Base-by-base conservation (phyloP, 1,140 invertebrate species). In the Brachionus paranguensis region DNA sequence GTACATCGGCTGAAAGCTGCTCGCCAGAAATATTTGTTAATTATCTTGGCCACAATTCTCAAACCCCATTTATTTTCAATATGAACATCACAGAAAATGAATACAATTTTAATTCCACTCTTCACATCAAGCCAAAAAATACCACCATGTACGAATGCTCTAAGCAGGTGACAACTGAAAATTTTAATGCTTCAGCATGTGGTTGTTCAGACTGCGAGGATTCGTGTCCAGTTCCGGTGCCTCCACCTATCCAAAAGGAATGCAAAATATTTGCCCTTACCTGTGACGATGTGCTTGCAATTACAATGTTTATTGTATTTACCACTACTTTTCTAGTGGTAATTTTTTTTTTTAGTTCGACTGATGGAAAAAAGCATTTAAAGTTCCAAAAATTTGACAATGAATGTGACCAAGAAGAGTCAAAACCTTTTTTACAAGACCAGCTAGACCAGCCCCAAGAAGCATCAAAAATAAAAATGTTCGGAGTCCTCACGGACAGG, bases 141-240 rank as follows among this genome's bases (percentile, higher is more conserved):
- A 55, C 43, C 14, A 53, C 83, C 0, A 74, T 74, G 60, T 84
- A n/a, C 14, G 10, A 41, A 41, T 84, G 83, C n/a, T 47, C 29
- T 20, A 47, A 84, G 12, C 8, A 8, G n/a, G 37, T 84, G 1
- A 43, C 24, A 33, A 27, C 53, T n/a, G 24, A 41, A 74, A 47
- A 76, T 65, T 65, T 43, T 4, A 84, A 64, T 20, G 17, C 65
- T 33, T 53, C 65, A 14, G 43, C 83, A 8, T 84, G 83, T 78
- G 50, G 83, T 37, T 84, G 83, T 65, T 53, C 45, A 27, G 81
- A 83, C 47, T 83, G 81, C 70, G 53, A 81, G 29, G 53, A 81
- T 43, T 81, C 78, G 6, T 81, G 78, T 37, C 78, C 78, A 37
- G n/a, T 81, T 11, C 78, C 78, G 4, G 10, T 45, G 7, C 53